Evolutionary conservation across 2,888 invertebrate genomes (phyloP), one percentile per base, ranked within the genome.

Genomic region (Lasioglossum calceatum): DNA sequence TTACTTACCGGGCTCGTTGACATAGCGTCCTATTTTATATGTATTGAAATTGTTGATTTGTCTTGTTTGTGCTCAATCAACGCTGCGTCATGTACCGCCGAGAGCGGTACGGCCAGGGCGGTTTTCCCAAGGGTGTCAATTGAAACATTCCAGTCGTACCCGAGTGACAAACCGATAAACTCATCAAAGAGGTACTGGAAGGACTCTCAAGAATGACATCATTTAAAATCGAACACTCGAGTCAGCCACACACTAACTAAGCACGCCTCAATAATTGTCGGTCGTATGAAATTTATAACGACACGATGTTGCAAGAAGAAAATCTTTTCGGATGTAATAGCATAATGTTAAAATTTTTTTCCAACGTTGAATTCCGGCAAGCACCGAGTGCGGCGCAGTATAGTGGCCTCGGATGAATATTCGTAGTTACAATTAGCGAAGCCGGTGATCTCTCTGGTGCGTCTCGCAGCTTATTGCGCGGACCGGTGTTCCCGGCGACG

Each of bases 381-480:
- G 54, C 23, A 54, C 23, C 54, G 54, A 54, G 54, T 8, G 10
- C 54, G 23, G 61, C 19, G 64, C 7, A 23, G 8, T 10, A 70
- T 23, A 36, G 3, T 32, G n/a, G 54, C 42, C 50, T 72, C 42
- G 75, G 36, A 39, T 84, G 87, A 87, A 89, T 87, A 89, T 85
- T 87, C 88, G 76, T 54, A 82, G 79, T 83, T 74, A 76, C 79
- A 89, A 87, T 89, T 89, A 86, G 70, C 78, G 67, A 64, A 8
- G 27, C 54, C 47, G 50, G 27, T 82, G 82, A 86, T 81, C 79
- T 88, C 76, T 61, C 32, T 39, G 10, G n/a, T 39, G 44, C 64
- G 27, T 44, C 27, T 74, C 74, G 73, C 70, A 67, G n/a, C 82
- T 77, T 80, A 80, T 84, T 80, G 75, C n/a, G 39, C 23, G 44